Base-by-base conservation (phyloP, 1,140 invertebrate genomes). In the Fragariocoptes setiger region DNA sequence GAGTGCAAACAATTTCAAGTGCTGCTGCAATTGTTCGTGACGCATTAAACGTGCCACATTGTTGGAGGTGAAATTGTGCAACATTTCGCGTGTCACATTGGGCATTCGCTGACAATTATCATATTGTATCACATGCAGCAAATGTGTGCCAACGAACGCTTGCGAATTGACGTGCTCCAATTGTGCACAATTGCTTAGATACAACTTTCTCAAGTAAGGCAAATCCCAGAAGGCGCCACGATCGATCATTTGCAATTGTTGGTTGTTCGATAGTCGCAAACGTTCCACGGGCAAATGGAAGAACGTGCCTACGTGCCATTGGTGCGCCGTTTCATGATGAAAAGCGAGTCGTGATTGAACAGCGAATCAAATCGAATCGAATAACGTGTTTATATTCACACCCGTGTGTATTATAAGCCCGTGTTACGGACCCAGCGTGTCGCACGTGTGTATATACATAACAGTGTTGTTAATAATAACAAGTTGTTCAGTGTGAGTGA, bases 201-300 rank as follows among this genome's bases (percentile, higher is more conserved):
- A 47, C 21, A 63, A 40, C 18, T 47, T 52, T 0, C 43, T 38
- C 2, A 63, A 46, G 21, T 52, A 46, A 13, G 51, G 50, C 20
- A 63, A 46, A 46, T 62, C 56, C 39, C 47, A 48, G 44, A 64
- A 62, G 1, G 59, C 54, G 31, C 52, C 47, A 15, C 48, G 43
- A 37, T 62, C 58, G 15, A 63, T 50, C 0, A 59, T 49, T 13
- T 16, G 25, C 13, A 64, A 50, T 16, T 52, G 43, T 2, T 54
- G 53, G 51, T 58, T 54, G 37, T 55, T 53, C 21, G 53, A 53
- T 0, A 62, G 40, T 14, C 51, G 52, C 0, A 62, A 38, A 37
- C 54, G 49, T 1, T 49, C 44, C 0, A 61, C 47, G 20, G 49
- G 50, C 8, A 60, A 42, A 19, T 50, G 45, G 2, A 47, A 41